Evolutionary conservation across 2,888 invertebrate species (phyloP).

Genomic region (Agrilus mali): DNA sequence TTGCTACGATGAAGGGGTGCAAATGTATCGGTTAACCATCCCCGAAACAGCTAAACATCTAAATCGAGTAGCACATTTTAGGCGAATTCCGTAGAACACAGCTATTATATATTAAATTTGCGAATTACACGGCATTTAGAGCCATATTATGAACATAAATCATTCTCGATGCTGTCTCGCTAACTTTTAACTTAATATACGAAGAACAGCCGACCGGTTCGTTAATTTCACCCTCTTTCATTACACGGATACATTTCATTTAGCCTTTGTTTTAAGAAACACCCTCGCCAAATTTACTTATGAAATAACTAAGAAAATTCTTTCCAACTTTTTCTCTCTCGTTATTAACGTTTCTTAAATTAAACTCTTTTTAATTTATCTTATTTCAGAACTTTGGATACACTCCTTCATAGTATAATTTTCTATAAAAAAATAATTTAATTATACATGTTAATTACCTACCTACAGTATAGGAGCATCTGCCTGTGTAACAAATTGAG

Average conservation of each 20-base stretch:
- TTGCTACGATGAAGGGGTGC: conserved; percentile 23
- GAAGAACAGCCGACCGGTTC: conserved; percentile 20
- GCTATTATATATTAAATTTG: conserved; percentile 58
- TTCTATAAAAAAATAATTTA: too few species aligned
- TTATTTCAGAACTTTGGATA: too few species aligned
- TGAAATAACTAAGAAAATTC: neutral
- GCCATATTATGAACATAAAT: conserved; percentile 57
- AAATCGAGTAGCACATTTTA: conserved; percentile 29
- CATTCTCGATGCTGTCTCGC: conserved; percentile 36
- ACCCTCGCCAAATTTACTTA: neutral
- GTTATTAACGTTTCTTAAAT: too few species aligned
- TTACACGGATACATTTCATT: too few species aligned
- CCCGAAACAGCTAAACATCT: conserved; percentile 26
- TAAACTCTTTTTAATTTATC: too few species aligned
- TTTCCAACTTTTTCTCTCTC: neutral
- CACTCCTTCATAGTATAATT: too few species aligned
- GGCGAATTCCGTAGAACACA: conserved; percentile 30
- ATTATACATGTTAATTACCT: too few species aligned
- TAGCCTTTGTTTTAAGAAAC: too few species aligned
- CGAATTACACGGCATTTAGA: conserved; percentile 68
- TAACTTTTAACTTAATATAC: conserved; percentile 31
- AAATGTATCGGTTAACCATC: conserved; percentile 25
- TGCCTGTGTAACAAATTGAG: too few species aligned
- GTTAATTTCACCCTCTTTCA: neutral
- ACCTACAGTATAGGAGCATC: too few species aligned